phyloP scores from a whole-genome alignment of 2,888 invertebrate species.

The Nemurella pictetii region DNA sequence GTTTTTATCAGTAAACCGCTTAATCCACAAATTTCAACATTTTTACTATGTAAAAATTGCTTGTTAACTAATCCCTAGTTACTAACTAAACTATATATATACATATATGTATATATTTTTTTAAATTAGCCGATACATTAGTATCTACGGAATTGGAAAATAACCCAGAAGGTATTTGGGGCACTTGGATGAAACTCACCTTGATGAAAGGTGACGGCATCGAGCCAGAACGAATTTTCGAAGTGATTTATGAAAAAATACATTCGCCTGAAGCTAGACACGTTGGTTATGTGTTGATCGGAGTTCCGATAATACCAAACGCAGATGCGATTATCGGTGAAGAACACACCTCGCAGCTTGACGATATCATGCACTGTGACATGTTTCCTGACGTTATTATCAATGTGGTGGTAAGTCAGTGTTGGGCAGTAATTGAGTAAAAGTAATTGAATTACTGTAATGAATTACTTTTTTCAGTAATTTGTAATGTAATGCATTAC shows the following conservation, averaged over 20 bases:
- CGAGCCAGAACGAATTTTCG: background rate
- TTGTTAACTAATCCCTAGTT: too few relatives aligned
- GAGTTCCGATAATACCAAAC: background rate
- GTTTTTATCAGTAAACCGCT: too few relatives aligned
- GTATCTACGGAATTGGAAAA: background rate
- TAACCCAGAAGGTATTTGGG: background rate
- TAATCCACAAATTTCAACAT: too few relatives aligned
- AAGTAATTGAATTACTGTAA: too few relatives aligned
- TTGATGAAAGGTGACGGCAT: background rate
- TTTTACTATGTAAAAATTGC: too few relatives aligned
- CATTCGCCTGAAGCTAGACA: background rate
- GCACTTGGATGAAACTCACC: background rate
- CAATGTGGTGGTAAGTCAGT: background rate
- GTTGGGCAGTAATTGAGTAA: too few relatives aligned
- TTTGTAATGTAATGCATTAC: too few relatives aligned
- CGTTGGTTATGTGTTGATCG: background rate
- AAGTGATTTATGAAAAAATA: background rate
- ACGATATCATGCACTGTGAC: background rate
- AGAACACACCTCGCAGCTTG: background rate
- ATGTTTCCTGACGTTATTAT: background rate
- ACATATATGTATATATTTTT: too few relatives aligned
- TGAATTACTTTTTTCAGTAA: too few relatives aligned
- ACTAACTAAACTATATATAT: too few relatives aligned
- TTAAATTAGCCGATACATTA: too few relatives aligned
- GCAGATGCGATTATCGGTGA: background rate